Base-by-base conservation (phyloP, 2,888 invertebrate species). In the Cepaea hortensis region DNA sequence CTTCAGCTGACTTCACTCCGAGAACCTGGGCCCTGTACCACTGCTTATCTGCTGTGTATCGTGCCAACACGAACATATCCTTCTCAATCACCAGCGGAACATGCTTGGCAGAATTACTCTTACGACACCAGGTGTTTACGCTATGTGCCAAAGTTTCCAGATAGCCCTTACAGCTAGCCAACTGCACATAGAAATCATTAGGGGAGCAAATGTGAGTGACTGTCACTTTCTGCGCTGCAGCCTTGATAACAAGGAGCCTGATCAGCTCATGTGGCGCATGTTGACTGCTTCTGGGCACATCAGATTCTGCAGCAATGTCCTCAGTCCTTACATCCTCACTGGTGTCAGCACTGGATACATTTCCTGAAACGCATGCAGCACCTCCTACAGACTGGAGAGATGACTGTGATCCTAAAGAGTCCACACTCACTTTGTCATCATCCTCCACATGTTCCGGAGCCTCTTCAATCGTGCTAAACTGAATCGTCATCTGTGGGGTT, bases 21-120 rank as follows among this genome's bases (percentile, higher is more conserved):
- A 96, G 95, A 3, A 97, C 95, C 91, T 95, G 95, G 9, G 96
- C 97, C 87, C 98, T 95, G 93, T 97, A 97, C 95, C 96, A 97
- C 23, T 95, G 95, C 15, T 96, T 95, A 92, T 97, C 96, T 23
- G 95, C 89, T 90, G 96, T 96, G 94, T 96, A 97, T 87, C 95
- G 95, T 0, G 96, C 97, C 62, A 97, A 86, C 61, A 94, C 91
- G 46, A 91, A 73, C 55, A 62, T 88, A 90, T 91, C 91, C 82
- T 89, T 87, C 81, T 90, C 87, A 0, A 92, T 86, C 15, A 87
- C 85, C 3, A 84, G 81, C 11, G 91, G 90, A 50, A 89, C 88
- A 11, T 91, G 89, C 77, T 90, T 90, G 50, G 86, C 86, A 20
- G 90, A 88, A 0, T 86, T 80, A 0, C 85, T 65, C 85, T 90